Conservation (phyloP, 2,113 vertebrate species). For the Fulmarus glacialis region DNA sequence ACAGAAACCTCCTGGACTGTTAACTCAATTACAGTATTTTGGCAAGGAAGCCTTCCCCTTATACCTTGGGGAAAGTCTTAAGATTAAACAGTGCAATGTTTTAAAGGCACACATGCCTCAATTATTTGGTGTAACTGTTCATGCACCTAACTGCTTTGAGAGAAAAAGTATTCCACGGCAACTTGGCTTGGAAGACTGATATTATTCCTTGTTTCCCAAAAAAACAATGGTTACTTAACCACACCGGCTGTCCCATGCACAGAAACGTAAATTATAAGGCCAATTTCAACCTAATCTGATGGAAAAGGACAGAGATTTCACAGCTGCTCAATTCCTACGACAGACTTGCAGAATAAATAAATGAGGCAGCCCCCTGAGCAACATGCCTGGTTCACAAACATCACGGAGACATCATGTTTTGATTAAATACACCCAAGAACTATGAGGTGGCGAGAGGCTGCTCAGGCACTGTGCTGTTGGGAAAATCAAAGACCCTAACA, state of each 20-base stretch:
- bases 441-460: neutral
- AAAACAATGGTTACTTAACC: neutral
- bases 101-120: neutral
- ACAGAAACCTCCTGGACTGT: constrained; percentile 18
- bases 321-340: neutral
- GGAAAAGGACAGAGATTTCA: neutral
- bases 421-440: neutral
- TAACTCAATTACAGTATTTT: constrained; percentile 49
- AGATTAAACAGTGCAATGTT: neutral
- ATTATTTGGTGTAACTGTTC: neutral
- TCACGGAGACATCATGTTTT: neutral
- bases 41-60: constrained; percentile 21
- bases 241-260: neutral
- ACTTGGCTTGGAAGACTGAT: neutral
- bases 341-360: neutral
- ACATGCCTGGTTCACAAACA: neutral
- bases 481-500: neutral
- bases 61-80: constrained; percentile 18
- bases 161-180: neutral
- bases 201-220: neutral
- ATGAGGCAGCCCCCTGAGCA: neutral
- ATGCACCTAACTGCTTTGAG: neutral
- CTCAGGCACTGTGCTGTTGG: neutral
- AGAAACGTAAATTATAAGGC: neutral
- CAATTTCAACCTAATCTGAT: neutral